These are phyloP conservation scores for Sebastes goodei DNA, from an alignment of 2,797 vertebrate genomes.

Conservation along the genomic window DNA sequence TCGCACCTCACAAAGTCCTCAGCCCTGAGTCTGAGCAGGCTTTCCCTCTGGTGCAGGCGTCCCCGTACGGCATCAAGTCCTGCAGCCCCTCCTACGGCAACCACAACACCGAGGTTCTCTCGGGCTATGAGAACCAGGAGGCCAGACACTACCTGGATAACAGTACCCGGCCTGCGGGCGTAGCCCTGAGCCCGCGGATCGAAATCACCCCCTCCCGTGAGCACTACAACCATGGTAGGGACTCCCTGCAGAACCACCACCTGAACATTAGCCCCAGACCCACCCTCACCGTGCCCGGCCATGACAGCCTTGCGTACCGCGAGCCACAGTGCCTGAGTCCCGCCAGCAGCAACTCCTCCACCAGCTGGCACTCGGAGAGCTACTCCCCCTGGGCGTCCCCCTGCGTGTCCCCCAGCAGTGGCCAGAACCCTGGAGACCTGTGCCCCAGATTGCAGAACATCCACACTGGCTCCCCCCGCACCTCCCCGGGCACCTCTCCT, in stretches of 20 bases:
- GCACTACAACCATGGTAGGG: constrained; percentile 91
- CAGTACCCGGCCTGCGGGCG: constrained; percentile 80
- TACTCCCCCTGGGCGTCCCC: constrained; percentile 97
- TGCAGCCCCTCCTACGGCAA: constrained; percentile 84
- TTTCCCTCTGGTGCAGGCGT: constrained; percentile 87
- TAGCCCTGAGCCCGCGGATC: constrained; percentile 94
- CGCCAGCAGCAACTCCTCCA: constrained; percentile 97
- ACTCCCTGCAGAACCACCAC: constrained; percentile 90
- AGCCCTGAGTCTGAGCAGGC: constrained; percentile 87
- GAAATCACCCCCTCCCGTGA: constrained; percentile 98
- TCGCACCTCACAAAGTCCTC: constrained; percentile 88
- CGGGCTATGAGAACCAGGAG: constrained; percentile 89
- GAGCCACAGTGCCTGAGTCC: constrained; percentile 98
- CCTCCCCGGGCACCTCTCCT: constrained; percentile 96
- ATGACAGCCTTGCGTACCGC: constrained; percentile 89
- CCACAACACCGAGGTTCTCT: constrained; percentile 83
- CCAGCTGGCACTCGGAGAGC: constrained; percentile 98
- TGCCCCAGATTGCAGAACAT: constrained; percentile 96
- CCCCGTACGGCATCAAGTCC: constrained; percentile 90
- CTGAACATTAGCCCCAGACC: constrained; percentile 89
- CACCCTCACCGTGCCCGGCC: constrained; percentile 94
- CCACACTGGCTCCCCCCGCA: constrained; percentile 96
- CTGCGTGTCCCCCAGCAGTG: constrained; percentile 96
- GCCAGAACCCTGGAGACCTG: constrained; percentile 90
- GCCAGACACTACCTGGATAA: constrained; percentile 87